These are phyloP conservation scores for Daubentonia madagascariensis DNA, from an alignment of 2,113 vertebrate genomes.

Conservation along the genomic window DNA sequence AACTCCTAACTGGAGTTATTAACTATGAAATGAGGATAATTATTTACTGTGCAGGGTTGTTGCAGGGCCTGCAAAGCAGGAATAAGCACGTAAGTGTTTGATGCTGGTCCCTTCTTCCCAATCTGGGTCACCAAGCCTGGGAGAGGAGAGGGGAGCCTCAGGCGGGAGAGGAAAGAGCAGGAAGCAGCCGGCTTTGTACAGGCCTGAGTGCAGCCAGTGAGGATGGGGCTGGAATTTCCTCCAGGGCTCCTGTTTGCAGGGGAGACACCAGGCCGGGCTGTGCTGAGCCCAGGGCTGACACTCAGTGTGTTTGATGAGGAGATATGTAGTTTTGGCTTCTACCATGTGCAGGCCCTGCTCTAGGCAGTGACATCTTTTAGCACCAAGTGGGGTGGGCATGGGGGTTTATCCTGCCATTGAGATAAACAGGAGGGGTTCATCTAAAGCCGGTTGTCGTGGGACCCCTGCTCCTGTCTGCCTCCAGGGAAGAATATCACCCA, in stretches of 20 bases:
- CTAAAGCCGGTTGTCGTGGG: not conserved
- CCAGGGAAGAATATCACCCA: not conserved
- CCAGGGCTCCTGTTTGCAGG: not conserved
- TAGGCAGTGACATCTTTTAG: not conserved
- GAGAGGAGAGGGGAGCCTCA: not conserved
- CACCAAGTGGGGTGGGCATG: not conserved
- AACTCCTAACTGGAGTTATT: too few species aligned
- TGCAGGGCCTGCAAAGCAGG: not conserved
- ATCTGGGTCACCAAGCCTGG: not conserved
- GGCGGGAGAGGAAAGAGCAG: not conserved
- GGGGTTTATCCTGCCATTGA: not conserved
- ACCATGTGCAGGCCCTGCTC: not conserved
- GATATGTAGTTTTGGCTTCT: not conserved
- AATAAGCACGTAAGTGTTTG: not conserved
- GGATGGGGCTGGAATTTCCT: not conserved
- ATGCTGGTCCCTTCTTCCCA: not conserved
- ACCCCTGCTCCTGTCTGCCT: not conserved
- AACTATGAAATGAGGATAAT: not conserved
- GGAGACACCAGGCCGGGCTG: not conserved
- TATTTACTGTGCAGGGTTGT: not conserved
- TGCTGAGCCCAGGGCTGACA: not conserved
- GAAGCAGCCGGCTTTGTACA: not conserved
- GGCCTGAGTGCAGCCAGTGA: not conserved
- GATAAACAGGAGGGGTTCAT: not conserved
- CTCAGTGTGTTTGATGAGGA: not conserved